Evolutionary conservation across 2,113 vertebrate species (phyloP).

Genomic region (Oncorhynchus mykiss): DNA sequence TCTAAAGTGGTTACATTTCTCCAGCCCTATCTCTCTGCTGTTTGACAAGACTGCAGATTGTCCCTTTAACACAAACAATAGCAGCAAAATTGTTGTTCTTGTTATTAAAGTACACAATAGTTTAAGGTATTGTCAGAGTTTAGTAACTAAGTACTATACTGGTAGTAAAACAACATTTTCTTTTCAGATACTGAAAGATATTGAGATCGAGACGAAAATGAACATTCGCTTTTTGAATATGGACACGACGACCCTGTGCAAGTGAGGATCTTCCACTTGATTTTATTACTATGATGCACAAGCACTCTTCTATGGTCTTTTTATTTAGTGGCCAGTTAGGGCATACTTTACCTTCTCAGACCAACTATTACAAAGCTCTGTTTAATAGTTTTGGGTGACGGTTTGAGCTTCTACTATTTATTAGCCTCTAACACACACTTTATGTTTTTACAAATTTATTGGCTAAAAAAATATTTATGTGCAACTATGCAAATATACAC

Average conservation of each 20-base stretch:
- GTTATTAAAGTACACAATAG: no score
- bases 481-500: conserved; percentile 61
- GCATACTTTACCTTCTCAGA: no score
- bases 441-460: conserved; percentile 10
- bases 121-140: neutral
- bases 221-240: conserved; percentile 87
- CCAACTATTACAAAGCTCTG: neutral
- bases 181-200: conserved; percentile 87
- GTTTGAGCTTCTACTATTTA: neutral
- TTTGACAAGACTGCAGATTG: no score
- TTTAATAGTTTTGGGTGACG: neutral
- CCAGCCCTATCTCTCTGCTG: no score
- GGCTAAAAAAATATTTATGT: conserved; percentile 17
- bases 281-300: neutral
- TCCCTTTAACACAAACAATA: no score
- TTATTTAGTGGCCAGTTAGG: neutral
- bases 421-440: neutral
- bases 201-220: conserved; percentile 95
- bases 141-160: neutral
- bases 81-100: no score
- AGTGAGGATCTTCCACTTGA: conserved; percentile 66
- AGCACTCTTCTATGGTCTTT: neutral
- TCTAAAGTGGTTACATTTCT: no score
- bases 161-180: neutral
- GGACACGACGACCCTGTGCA: conserved; percentile 84